Percentiles rank a stretch among this genome's conserved stretches.
Evolutionary conservation across 2,113 vertebrate species (phyloP).

Genomic region (Calcarius ornatus): DNA sequence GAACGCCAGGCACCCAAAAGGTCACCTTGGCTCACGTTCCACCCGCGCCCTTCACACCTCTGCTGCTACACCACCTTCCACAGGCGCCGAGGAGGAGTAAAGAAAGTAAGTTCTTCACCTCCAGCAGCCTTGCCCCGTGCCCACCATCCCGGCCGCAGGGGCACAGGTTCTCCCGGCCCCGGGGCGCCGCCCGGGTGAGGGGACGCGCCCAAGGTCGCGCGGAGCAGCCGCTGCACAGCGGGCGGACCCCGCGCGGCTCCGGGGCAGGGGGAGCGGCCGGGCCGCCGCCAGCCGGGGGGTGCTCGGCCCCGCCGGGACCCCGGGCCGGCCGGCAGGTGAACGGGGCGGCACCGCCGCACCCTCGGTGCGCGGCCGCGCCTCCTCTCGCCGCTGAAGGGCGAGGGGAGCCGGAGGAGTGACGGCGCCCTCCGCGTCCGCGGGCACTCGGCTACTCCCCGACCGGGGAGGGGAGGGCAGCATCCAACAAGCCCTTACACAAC

Average conservation of each 20-base stretch:
- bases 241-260: background rate
- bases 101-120: background rate
- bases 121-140: background rate
- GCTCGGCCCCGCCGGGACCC: background rate
- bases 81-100: background rate
- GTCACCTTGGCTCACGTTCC: slow-evolving; percentile 49
- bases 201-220: background rate
- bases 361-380: background rate
- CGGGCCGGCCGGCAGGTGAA: background rate
- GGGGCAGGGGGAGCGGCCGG: background rate
- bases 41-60: background rate
- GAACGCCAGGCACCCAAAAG: background rate
- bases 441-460: background rate
- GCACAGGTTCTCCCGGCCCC: background rate
- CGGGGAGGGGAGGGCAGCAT: background rate
- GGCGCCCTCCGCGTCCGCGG: background rate
- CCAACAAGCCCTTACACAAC: background rate
- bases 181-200: background rate
- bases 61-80: background rate
- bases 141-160: background rate
- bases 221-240: background rate
- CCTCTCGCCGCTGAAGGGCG: background rate
- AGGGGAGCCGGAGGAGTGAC: no score
- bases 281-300: background rate
- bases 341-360: background rate